Base-by-base conservation (phyloP, 2,113 vertebrate species). In the Pseudorasbora parva region DNA sequence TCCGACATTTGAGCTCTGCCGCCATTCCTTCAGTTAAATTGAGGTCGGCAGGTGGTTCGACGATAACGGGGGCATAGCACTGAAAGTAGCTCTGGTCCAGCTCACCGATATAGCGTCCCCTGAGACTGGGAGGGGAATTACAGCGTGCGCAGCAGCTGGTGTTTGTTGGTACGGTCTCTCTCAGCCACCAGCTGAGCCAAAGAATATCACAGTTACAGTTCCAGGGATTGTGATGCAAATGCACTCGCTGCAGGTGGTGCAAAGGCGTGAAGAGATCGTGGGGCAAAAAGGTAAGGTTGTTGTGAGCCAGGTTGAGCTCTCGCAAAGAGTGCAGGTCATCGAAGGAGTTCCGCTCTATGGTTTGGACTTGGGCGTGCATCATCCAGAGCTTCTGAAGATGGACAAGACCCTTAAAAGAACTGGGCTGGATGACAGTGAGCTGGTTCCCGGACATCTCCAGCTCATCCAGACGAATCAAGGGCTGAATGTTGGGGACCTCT, bases 371-470 rank as follows among this genome's bases (percentile, higher is more conserved):
- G 81, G 93, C 91, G 27, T 95, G 94, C 94, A 99, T 98, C 95
- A 99, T 98, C 98, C 97, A 99, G 90, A 99, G 91, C 94, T 99
- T 98, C 90, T 98, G 97, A 88, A 99, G 96, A 86, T 93, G 93
- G 27, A 82, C 86, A 49, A 95, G 87, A 30, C 94, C 94, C 37
- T 91, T 91, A 74, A 95, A 95, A 1, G 93, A 90, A 82, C 92
- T 92, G 33, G 93, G 94, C 82, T 93, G 93, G 66, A 95, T 66
- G 43, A 94, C 82, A 1, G 93, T 73, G 73, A 95, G 90, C 89
- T 93, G 94, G 84, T 95, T 95, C 43, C 94, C 94, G 11, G 94
- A 95, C 93, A 95, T 94, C 87, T 95, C 94, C 7, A 95, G 89
- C 85, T 95, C 94, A 79, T 95, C 94, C 37, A 95, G 90, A 59